Evolutionary conservation across 1,140 invertebrate genomes (phyloP).

Genomic region (Eriosoma lanigerum): DNA sequence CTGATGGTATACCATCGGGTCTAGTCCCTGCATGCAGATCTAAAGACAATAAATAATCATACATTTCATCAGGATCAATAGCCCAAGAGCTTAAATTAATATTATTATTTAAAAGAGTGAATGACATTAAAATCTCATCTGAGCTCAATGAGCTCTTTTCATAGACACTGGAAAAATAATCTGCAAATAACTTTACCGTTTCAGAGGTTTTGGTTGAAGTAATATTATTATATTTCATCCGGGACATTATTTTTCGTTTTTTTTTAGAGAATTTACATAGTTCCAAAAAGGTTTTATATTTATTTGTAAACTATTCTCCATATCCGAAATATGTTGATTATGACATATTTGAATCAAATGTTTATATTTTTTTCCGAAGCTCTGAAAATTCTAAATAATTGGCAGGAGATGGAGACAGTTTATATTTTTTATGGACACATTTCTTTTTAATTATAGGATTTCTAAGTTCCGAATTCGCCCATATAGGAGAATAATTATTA

Average conservation of each 20-base stretch:
- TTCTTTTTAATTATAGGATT: no score
- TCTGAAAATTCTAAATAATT: background rate
- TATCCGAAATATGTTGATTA: background rate
- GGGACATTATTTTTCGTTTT: background rate
- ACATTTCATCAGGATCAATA: background rate
- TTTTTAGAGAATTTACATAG: background rate
- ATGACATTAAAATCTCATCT: background rate
- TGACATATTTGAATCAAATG: background rate
- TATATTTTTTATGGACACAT: background rate
- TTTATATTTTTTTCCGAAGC: background rate
- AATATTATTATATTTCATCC: background rate
- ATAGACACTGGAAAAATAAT: constrained; percentile 1
- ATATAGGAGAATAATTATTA: no score
- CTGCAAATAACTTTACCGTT: background rate
- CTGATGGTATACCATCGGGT: background rate
- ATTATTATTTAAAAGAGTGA: background rate
- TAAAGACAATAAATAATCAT: background rate
- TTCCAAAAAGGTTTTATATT: background rate
- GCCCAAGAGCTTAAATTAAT: background rate
- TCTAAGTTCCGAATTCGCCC: no score
- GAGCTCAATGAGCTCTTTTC: background rate
- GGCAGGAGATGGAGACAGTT: background rate
- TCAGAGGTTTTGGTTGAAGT: background rate
- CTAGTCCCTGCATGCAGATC: background rate
- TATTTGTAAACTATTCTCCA: background rate